These are phyloP conservation scores for Hyalella azteca DNA, from an alignment of 2,888 invertebrate genomes.

Conservation along the genomic window DNA sequence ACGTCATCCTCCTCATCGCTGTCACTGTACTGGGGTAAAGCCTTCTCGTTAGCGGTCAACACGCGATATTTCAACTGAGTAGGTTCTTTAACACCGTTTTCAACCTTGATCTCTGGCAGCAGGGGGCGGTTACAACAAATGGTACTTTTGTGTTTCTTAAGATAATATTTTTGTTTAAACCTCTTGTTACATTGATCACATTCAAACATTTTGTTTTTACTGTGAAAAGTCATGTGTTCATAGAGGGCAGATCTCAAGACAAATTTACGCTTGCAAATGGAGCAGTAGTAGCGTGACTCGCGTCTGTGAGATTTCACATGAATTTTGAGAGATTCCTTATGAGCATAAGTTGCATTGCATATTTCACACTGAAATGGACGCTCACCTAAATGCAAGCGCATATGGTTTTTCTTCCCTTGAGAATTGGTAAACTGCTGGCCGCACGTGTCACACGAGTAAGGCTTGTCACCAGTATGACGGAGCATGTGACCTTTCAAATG, in stretches of 20 bases:
- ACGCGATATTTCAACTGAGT: slow-evolving; percentile 1
- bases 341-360: slow-evolving; percentile 55
- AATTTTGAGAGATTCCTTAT: slow-evolving; percentile 51
- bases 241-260: slow-evolving; percentile 48
- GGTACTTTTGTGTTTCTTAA: slow-evolving; percentile 60
- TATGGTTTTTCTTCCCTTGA: slow-evolving; percentile 57
- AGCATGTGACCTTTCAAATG: slow-evolving; percentile 52
- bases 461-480: slow-evolving; percentile 52
- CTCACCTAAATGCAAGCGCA: slow-evolving; percentile 56
- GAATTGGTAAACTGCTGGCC: slow-evolving; percentile 58
- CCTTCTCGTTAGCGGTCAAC: slow-evolving; percentile 6
- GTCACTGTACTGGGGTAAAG: not conserved
- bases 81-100: not conserved
- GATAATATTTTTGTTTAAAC: slow-evolving; percentile 48
- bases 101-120: not conserved
- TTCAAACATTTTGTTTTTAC: slow-evolving; percentile 46
- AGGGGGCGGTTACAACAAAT: slow-evolving; percentile 8
- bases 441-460: slow-evolving; percentile 48
- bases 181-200: slow-evolving; percentile 56
- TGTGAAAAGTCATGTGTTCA: slow-evolving; percentile 58
- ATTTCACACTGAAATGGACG: slow-evolving; percentile 58
- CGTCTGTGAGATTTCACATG: slow-evolving; percentile 52
- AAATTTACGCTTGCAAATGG: slow-evolving; percentile 56
- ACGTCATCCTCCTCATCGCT: slow-evolving; percentile 1
- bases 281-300: slow-evolving; percentile 51